Evolutionary conservation across 1,140 invertebrate genomes (phyloP).

Genomic region (Arion vulgaris): DNA sequence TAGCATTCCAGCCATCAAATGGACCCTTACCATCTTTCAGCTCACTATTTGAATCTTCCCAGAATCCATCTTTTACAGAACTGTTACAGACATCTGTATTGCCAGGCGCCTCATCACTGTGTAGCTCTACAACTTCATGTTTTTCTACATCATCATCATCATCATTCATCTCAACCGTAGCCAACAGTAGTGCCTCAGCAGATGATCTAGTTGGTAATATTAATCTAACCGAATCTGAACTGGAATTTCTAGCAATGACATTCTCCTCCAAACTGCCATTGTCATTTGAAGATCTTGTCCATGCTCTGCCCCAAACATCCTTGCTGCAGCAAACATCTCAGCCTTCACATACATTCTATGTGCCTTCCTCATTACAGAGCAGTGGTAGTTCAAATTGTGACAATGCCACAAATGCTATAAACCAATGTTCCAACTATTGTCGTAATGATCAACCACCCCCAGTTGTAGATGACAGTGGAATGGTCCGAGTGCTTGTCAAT

Average conservation of each 20-base stretch:
- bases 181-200: not conserved
- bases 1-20: conserved; percentile 32
- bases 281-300: conserved; percentile 38
- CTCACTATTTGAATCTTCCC: conserved; percentile 30
- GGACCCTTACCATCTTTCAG: conserved; percentile 34
- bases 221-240: conserved; percentile 23
- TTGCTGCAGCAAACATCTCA: conserved; percentile 28
- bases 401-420: not conserved
- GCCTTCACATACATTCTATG: conserved; percentile 33
- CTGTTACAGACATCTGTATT: conserved; percentile 2
- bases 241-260: conserved; percentile 33
- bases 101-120: not conserved
- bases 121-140: not conserved
- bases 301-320: conserved; percentile 18
- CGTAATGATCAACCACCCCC: conserved; percentile 29
- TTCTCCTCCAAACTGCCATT: conserved; percentile 28
- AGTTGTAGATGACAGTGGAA: conserved; percentile 34
- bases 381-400: conserved; percentile 18
- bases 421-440: conserved; percentile 37
- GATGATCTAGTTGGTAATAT: conserved; percentile 22
- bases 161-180: not conserved
- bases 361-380: conserved; percentile 38
- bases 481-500: conserved; percentile 37
- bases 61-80: conserved; percentile 29
- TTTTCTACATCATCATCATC: not conserved